phyloP scores from a whole-genome alignment of 2,797 vertebrate species.

The Smutsia gigantea region DNA sequence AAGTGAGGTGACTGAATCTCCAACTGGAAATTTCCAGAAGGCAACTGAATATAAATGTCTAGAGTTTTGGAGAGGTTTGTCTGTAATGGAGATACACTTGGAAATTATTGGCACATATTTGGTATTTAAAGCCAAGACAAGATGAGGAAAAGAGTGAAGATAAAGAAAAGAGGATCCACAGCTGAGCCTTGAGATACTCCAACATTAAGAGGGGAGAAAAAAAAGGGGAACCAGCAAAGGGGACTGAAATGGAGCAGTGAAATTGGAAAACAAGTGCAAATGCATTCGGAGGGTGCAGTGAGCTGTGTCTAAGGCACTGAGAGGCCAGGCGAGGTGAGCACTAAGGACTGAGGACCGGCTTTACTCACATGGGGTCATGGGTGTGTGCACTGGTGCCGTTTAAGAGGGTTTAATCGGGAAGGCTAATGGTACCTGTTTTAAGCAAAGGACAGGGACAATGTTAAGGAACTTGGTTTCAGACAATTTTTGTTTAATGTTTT shows the following conservation, averaged over 20 bases:
- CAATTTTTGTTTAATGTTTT: neutral
- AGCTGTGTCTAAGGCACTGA: neutral
- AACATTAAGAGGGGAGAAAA: neutral
- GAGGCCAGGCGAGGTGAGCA: neutral
- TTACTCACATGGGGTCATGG: neutral
- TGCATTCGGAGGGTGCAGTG: neutral
- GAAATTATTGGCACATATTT: neutral
- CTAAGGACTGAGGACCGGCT: neutral
- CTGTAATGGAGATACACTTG: neutral
- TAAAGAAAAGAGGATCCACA: neutral
- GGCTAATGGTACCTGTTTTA: neutral
- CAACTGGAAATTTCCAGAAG: neutral
- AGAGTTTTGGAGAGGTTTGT: neutral
- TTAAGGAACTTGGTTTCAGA: neutral
- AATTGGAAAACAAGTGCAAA: neutral
- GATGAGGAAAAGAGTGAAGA: neutral
- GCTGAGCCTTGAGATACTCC: neutral
- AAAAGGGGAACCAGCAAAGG: neutral
- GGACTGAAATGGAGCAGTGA: neutral
- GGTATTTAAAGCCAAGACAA: neutral
- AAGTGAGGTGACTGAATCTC: neutral
- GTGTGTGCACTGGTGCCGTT: no score
- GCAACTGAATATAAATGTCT: neutral
- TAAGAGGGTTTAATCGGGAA: neutral
- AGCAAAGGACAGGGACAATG: neutral